phyloP scores from a whole-genome alignment of 1,140 invertebrate genomes.

The Cheumatopsyche charites region DNA sequence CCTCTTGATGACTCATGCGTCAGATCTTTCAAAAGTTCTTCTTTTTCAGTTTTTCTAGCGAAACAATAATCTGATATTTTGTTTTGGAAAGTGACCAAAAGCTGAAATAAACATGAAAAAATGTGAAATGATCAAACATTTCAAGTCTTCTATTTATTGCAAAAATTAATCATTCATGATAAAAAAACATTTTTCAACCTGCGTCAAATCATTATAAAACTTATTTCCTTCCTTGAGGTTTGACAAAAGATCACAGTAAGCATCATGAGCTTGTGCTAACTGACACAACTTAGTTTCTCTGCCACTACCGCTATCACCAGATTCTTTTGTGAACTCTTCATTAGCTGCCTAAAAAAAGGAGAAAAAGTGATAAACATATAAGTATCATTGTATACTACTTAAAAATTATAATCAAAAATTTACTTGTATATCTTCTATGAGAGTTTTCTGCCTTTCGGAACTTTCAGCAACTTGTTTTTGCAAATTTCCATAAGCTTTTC shows the following conservation, averaged over 20 bases:
- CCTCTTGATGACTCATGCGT: constrained; percentile 76
- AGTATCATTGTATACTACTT: constrained; percentile 13
- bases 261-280: constrained; percentile 87
- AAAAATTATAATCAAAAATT: constrained; percentile 19
- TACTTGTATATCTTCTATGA: constrained; percentile 81
- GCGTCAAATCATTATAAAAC: constrained; percentile 98
- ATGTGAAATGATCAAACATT: constrained; percentile 28
- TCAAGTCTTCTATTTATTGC: too few relatives aligned
- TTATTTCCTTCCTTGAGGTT: constrained; percentile 95
- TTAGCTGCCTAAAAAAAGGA: constrained; percentile 68
- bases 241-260: constrained; percentile 86
- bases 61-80: constrained; percentile 99
- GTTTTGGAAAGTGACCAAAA: constrained; percentile 94
- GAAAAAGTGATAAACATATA: constrained; percentile 33
- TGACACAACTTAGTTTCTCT: constrained; percentile 85
- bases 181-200: constrained; percentile 55
- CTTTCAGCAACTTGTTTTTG: constrained; percentile 82
- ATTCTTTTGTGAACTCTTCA: constrained; percentile 74
- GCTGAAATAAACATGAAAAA: constrained; percentile 59
- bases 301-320: constrained; percentile 66
- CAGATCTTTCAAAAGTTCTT: constrained; percentile 92
- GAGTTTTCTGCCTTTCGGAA: constrained; percentile 75
- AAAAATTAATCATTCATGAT: too few relatives aligned
- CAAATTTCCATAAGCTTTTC: constrained; percentile 79
- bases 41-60: constrained; percentile 98